phyloP scores from a whole-genome alignment of 1,140 invertebrate species.

The Portunus trituberculatus region DNA sequence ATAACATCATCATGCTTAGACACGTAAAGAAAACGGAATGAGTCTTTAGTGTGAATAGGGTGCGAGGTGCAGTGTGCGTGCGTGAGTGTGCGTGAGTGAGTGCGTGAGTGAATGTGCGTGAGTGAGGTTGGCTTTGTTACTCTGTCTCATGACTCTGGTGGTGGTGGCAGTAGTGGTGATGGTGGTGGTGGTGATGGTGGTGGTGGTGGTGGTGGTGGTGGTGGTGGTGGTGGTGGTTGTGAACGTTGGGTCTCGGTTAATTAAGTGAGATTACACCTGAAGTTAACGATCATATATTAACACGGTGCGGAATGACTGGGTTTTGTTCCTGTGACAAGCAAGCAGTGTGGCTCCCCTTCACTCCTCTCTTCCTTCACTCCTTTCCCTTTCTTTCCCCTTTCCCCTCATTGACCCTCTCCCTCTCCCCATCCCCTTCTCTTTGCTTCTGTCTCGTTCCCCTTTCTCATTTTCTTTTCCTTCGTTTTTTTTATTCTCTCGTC shows the following conservation, averaged over 20 bases:
- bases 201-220: not conserved
- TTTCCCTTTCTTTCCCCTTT: too few species aligned
- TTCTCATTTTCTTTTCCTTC: too few species aligned
- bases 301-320: not conserved
- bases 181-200: not conserved
- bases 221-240: not conserved
- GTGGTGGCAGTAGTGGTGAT: not conserved
- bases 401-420: too few species aligned
- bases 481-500: not conserved
- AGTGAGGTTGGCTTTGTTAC: not conserved
- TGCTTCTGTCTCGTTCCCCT: too few species aligned
- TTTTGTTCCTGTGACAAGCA: not conserved
- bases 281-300: not conserved
- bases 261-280: not conserved
- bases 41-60: not conserved
- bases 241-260: not conserved
- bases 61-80: not conserved
- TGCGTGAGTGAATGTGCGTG: too few species aligned
- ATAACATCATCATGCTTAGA: too few species aligned
- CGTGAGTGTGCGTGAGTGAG: not conserved
- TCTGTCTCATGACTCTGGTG: not conserved
- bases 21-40: too few species aligned
- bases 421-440: too few species aligned
- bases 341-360: too few species aligned
- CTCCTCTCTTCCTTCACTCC: too few species aligned